A percentile compares a stretch with the other conserved stretches of the same genome.
Evolutionary conservation across 2,888 invertebrate species (phyloP).

Genomic region (Conus canariensis): DNA sequence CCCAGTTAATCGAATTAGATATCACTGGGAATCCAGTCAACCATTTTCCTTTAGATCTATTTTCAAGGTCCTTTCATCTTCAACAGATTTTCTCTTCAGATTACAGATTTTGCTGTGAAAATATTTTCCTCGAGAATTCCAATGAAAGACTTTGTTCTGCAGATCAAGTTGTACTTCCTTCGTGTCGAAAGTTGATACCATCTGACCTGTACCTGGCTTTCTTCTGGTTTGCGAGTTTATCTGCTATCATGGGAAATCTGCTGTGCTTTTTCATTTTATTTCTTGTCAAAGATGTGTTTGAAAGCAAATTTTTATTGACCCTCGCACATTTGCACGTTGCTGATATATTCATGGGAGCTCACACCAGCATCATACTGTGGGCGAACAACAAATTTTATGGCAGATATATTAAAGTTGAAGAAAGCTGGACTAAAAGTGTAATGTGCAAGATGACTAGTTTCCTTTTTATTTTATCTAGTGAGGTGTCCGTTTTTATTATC

Average conservation of each 20-base stretch:
- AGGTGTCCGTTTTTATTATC: too few species aligned
- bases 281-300: not conserved
- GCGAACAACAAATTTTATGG: too few species aligned
- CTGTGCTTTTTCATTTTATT: not conserved
- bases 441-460: too few species aligned
- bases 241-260: not conserved
- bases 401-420: too few species aligned
- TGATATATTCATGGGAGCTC: too few species aligned
- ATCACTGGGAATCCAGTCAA: not conserved
- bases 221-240: not conserved
- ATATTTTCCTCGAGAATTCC: not conserved
- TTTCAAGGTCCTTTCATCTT: not conserved
- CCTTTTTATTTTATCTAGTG: too few species aligned
- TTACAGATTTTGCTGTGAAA: not conserved
- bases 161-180: not conserved
- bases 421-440: too few species aligned
- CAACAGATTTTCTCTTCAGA: not conserved
- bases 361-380: too few species aligned
- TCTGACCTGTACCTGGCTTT: not conserved
- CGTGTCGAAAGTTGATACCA: not conserved
- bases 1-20: not conserved
- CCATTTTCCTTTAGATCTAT: not conserved
- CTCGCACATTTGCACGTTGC: too few species aligned
- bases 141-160: not conserved
- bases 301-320: too few species aligned